These are phyloP conservation scores for Cerastis leucographa DNA, from an alignment of 2,888 invertebrate species.

Conservation along the genomic window DNA sequence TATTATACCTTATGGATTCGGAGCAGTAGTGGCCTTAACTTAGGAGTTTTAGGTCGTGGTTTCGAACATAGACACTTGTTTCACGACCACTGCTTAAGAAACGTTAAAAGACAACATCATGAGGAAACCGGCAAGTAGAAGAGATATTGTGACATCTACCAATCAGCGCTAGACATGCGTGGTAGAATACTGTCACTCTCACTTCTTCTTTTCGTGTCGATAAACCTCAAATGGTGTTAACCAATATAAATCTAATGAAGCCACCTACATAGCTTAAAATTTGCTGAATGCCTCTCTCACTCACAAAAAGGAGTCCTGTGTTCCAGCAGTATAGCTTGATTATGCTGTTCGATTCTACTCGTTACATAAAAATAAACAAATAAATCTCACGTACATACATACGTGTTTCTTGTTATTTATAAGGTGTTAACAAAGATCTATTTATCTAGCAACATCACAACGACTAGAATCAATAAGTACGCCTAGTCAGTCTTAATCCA, in stretches of 20 bases:
- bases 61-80: not conserved
- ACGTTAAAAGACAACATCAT: not conserved
- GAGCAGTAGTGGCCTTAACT: not conserved
- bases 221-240: no score
- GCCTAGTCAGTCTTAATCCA: constrained; percentile 31
- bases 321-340: not conserved
- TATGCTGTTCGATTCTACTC: not conserved
- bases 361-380: constrained; percentile 35
- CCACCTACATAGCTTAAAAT: no score
- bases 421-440: constrained; percentile 30
- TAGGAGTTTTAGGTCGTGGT: not conserved
- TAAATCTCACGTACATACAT: constrained; percentile 21
- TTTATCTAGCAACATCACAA: constrained; percentile 13
- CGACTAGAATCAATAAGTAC: constrained; percentile 33
- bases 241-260: no score
- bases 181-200: no score
- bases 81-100: no score
- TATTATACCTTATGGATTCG: not conserved
- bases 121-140: no score
- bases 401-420: constrained; percentile 34
- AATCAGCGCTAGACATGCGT: no score
- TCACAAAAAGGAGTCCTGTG: not conserved
- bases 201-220: no score
- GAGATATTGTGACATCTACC: not conserved
- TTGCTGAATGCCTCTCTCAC: no score